phyloP scores from a whole-genome alignment of 1,140 invertebrate genomes.

The Mizuhopecten yessoensis region DNA sequence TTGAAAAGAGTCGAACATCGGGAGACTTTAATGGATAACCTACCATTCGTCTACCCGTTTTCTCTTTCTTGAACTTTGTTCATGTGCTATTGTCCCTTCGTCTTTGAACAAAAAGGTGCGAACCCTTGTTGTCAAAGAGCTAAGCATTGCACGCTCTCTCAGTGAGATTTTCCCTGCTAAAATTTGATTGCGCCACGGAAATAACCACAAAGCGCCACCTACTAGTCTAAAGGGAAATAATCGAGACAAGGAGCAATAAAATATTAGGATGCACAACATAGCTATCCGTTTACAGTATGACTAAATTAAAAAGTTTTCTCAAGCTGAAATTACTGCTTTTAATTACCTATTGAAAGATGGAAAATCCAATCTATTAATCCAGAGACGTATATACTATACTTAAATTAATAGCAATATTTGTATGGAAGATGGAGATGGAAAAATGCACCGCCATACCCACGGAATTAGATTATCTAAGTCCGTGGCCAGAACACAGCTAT shows the following conservation, averaged over 20 bases:
- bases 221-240: neutral
- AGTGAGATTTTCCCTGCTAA: slow-evolving; percentile 12
- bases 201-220: slow-evolving; percentile 11
- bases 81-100: neutral
- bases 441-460: no score
- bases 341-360: no score
- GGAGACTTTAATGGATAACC: neutral
- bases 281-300: no score
- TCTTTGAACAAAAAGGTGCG: slow-evolving; percentile 31
- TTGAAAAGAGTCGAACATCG: neutral
- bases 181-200: slow-evolving; percentile 32
- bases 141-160: neutral
- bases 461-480: no score
- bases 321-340: no score
- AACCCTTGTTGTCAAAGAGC: neutral
- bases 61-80: slow-evolving; percentile 31
- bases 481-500: no score
- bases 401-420: no score
- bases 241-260: neutral
- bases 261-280: neutral
- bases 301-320: no score
- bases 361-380: no score
- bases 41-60: slow-evolving; percentile 2
- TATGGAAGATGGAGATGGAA: no score
- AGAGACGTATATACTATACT: no score